A percentile compares a stretch with the other conserved stretches of the same genome.
Evolutionary conservation across 2,797 vertebrate genomes (phyloP).

Genomic region (Momotus momota): DNA sequence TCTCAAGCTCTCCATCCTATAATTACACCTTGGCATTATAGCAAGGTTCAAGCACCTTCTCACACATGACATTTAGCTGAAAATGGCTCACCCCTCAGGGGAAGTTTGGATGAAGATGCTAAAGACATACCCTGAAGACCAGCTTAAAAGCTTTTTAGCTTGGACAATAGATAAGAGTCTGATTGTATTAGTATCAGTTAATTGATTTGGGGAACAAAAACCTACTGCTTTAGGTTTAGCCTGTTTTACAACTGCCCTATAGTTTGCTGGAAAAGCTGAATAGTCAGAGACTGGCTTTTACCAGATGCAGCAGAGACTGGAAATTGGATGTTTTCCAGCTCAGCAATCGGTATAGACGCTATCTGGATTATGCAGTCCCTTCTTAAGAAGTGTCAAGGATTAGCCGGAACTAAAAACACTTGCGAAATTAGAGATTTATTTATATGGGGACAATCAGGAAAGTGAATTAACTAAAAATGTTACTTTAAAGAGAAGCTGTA

Average conservation of each 20-base stretch:
- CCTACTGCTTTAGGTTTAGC: not conserved
- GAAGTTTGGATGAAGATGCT: slow-evolving; percentile 61
- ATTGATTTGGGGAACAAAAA: slow-evolving; percentile 37
- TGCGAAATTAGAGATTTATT: slow-evolving; percentile 55
- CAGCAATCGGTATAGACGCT: slow-evolving; percentile 14
- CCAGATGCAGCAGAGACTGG: slow-evolving; percentile 13
- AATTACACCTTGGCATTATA: not conserved
- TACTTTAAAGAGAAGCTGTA: slow-evolving; percentile 63
- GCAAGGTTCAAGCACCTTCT: not conserved
- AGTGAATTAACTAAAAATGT: slow-evolving; percentile 61
- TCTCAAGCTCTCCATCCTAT: not conserved
- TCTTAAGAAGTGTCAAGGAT: slow-evolving; percentile 48
- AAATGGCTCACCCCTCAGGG: not conserved
- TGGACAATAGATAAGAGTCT: slow-evolving; percentile 14
- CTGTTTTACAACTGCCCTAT: not conserved
- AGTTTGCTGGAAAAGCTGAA: slow-evolving; percentile 1
- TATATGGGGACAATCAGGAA: slow-evolving; percentile 51
- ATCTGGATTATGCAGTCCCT: slow-evolving; percentile 49
- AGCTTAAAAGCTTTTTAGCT: slow-evolving; percentile 55
- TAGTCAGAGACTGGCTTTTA: not conserved
- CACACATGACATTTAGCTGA: not conserved
- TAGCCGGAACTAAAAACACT: slow-evolving; percentile 35
- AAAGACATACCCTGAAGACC: slow-evolving; percentile 25
- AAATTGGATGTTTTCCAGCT: slow-evolving; percentile 19
- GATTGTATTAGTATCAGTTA: slow-evolving; percentile 3